Percentiles rank a stretch among this genome's conserved stretches.
These are phyloP conservation scores for Bombycilla garrulus DNA, from an alignment of 2,113 vertebrate species.

Conservation along the genomic window DNA sequence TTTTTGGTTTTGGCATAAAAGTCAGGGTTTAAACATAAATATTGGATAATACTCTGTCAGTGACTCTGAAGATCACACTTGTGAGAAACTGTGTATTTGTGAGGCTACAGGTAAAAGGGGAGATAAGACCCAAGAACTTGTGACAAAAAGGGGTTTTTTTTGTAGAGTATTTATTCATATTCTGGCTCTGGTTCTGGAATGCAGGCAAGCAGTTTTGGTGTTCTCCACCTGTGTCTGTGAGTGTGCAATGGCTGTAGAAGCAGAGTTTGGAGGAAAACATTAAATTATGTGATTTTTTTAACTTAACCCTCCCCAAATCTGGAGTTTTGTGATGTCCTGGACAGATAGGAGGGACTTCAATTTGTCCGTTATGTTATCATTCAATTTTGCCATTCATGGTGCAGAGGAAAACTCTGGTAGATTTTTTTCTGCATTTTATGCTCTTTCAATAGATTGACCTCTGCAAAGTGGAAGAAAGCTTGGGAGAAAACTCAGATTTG, in stretches of 20 bases:
- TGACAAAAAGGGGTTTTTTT: neutral
- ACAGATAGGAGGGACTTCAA: neutral
- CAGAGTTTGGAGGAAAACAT: neutral
- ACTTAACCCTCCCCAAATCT: neutral
- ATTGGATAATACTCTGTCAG: neutral
- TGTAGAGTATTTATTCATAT: neutral
- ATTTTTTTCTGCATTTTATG: neutral
- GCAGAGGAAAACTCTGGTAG: neutral
- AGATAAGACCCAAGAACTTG: neutral
- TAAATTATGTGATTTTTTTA: neutral
- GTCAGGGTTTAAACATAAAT: neutral
- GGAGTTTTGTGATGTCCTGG: neutral
- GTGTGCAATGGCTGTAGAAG: neutral
- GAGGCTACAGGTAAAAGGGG: neutral
- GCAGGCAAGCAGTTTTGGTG: neutral
- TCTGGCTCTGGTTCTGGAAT: neutral
- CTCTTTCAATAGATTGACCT: neutral
- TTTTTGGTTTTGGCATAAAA: neutral
- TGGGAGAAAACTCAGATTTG: neutral
- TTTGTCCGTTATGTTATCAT: neutral
- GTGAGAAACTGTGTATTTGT: neutral
- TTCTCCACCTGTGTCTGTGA: neutral
- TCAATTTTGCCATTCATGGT: neutral
- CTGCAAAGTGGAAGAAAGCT: neutral
- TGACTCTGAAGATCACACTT: neutral